phyloP scores from a whole-genome alignment of 2,113 vertebrate genomes.

The Tringa solitaria region DNA sequence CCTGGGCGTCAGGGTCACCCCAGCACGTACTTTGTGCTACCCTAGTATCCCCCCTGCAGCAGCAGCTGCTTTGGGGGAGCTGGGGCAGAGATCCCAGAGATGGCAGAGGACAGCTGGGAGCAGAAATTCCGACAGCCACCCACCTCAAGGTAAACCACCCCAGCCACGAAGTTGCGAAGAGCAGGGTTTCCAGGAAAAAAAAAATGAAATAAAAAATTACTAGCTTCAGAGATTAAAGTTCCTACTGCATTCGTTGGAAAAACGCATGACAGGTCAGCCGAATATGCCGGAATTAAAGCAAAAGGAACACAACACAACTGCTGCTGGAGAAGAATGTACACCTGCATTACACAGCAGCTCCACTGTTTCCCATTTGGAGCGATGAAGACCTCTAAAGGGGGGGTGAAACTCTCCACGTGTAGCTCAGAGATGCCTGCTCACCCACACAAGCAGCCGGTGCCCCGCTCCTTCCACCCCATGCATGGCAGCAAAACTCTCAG shows the following conservation, averaged over 20 bases:
- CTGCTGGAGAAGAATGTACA: background rate
- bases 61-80: slow-evolving; percentile 17
- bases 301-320: background rate
- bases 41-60: background rate
- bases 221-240: background rate
- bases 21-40: background rate
- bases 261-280: background rate
- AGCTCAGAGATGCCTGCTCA: background rate
- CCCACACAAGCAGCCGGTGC: background rate
- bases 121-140: background rate
- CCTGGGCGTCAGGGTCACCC: background rate
- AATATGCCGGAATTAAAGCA: background rate
- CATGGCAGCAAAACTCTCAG: background rate
- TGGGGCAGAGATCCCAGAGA: background rate
- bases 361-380: background rate
- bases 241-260: background rate
- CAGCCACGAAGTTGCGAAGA: background rate
- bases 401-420: background rate
- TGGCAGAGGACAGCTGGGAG: background rate
- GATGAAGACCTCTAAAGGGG: background rate
- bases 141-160: slow-evolving; percentile 11
- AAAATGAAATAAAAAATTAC: background rate
- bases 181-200: background rate
- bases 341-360: background rate
- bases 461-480: background rate